Evolutionary conservation across 23 tunicate genomes (phyloP), one percentile per base, ranked within the genome.

Genomic region (Ascidia mentula): DNA sequence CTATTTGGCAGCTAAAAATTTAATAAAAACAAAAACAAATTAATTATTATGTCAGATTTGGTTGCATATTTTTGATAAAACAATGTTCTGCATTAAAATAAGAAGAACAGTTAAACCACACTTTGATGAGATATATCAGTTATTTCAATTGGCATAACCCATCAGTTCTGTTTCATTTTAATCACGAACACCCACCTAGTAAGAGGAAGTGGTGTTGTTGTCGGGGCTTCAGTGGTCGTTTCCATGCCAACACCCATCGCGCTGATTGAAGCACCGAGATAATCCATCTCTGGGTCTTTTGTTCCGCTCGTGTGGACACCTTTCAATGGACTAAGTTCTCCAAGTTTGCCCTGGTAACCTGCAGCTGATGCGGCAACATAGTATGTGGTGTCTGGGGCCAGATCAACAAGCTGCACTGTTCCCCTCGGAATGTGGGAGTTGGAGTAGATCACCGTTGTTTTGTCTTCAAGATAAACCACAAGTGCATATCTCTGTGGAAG

Each of bases 351-450:
- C 22, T 73, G 71, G n/a, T 7, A 3, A 38, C 40, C 28, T 35
- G 80, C 90, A 1, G 85, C 40, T 6, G 90, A 74, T 31, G 80
- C 73, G 0, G 80, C 30, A 37, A 53, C 69, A 40, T 76, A 73
- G 60, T 86, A 86, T 37, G 31, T 28, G 18, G 85, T 80, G 34
- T 76, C 80, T 0, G 90, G 90, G 28, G 84, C 40, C 0, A 86
- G 90, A 0, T 36, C 45, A 2, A 42, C 80, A 6, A 86, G 3
- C 6, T 40, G 32, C 13, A 86, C 40, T 40, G 53, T 40, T 37
- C 37, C 40, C 38, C 72, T 36, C 18, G 85, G 59, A 32, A 86
- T 40, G 17, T 80, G 45, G 4, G 73, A 78, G 61, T 79, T 69
- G n/a, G 42, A 34, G 34, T 86, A 86, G 2, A 86, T 34, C 9